These are phyloP conservation scores for Ambastaia sidthimunki DNA, from an alignment of 2,797 vertebrate genomes.

Conservation along the genomic window DNA sequence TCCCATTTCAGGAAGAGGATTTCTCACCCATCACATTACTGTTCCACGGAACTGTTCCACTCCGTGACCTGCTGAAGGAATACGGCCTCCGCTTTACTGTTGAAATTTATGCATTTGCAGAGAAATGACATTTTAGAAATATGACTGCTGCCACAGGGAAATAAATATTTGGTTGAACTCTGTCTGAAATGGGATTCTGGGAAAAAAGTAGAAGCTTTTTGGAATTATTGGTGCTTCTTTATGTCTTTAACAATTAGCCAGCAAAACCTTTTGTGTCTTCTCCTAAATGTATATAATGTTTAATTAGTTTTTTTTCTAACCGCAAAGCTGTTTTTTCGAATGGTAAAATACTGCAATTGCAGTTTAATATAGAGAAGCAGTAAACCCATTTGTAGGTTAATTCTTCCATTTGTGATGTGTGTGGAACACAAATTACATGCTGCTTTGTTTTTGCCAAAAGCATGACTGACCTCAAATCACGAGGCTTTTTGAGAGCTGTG, in stretches of 20 bases:
- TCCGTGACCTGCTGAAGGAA: slow-evolving; percentile 51
- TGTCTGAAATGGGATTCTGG: too few species aligned
- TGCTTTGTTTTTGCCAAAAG: too few species aligned
- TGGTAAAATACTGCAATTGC: not conserved
- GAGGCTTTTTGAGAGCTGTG: not conserved
- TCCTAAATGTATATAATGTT: too few species aligned
- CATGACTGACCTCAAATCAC: not conserved
- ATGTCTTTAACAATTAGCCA: too few species aligned
- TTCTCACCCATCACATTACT: slow-evolving; percentile 57
- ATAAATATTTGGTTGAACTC: not conserved
- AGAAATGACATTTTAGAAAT: not conserved
- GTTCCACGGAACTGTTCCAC: slow-evolving; percentile 45
- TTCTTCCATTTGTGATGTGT: not conserved
- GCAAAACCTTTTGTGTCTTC: too few species aligned
- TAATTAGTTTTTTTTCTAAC: too few species aligned
- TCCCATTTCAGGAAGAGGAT: slow-evolving; percentile 60
- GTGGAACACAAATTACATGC: not conserved
- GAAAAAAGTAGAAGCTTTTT: too few species aligned
- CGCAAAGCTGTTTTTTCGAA: not conserved
- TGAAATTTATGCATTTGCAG: slow-evolving; percentile 35
- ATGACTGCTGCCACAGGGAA: not conserved
- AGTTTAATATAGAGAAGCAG: not conserved
- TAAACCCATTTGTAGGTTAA: too few species aligned
- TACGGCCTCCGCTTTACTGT: slow-evolving; percentile 23
- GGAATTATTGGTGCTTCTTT: too few species aligned